Evolutionary conservation across 2,113 vertebrate genomes (phyloP).

Genomic region (Lathamus discolor): DNA sequence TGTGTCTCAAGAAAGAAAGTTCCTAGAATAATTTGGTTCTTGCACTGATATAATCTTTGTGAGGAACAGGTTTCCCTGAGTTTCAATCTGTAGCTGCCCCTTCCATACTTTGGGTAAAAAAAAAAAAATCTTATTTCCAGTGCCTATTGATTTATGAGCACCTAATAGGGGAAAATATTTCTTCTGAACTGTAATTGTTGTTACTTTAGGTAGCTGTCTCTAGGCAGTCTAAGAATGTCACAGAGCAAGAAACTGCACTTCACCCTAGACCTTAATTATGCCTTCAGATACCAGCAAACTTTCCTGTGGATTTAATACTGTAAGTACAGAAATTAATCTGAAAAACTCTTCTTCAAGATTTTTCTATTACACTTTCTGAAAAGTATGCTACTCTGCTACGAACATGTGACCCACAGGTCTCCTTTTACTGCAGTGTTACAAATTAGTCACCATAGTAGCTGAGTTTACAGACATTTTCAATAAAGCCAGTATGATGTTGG

Average conservation of each 20-base stretch:
- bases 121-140: background rate
- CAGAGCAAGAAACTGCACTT: background rate
- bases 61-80: background rate
- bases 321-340: background rate
- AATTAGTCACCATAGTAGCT: background rate
- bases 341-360: background rate
- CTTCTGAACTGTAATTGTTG: background rate
- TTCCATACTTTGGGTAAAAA: background rate
- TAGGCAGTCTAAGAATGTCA: background rate
- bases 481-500: background rate
- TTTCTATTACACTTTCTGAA: background rate
- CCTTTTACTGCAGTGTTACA: background rate
- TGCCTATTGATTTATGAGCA: background rate
- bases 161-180: background rate
- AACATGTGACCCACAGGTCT: background rate
- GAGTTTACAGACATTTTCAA: background rate
- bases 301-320: background rate
- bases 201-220: background rate
- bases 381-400: background rate
- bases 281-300: background rate
- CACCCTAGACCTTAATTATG: accelerated
- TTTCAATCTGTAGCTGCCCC: background rate
- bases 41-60: background rate
- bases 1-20: background rate
- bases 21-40: background rate